Conservation (phyloP, 2,113 vertebrate genomes). For the Procavia capensis region DNA sequence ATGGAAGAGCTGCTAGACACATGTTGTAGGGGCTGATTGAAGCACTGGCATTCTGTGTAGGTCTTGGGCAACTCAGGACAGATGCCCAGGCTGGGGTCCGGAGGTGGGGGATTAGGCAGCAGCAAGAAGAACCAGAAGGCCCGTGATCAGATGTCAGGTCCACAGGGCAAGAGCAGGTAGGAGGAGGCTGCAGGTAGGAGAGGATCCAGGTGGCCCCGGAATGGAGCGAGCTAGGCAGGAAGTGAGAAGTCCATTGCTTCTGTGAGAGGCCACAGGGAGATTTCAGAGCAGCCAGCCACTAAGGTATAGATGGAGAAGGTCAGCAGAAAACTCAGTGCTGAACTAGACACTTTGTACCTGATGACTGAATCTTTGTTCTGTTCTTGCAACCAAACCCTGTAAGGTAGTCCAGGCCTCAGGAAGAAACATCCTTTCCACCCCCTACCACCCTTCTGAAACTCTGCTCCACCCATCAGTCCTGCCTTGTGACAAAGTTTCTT, state of each 20-base stretch:
- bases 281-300: not conserved
- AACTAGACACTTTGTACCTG: not conserved
- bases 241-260: not conserved
- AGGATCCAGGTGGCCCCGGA: not conserved
- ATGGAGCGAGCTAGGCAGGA: not conserved
- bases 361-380: not conserved
- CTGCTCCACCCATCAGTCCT: not conserved
- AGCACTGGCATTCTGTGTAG: not conserved
- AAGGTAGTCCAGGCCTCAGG: not conserved
- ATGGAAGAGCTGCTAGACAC: not conserved
- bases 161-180: not conserved
- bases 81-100: not conserved
- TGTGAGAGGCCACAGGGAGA: not conserved
- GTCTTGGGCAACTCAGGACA: not conserved
- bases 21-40: rapidly evolving
- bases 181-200: not conserved
- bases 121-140: not conserved
- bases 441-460: not conserved
- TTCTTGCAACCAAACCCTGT: not conserved
- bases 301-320: not conserved
- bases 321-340: not conserved
- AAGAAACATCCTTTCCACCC: not conserved
- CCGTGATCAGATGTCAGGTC: not conserved
- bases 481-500: not conserved
- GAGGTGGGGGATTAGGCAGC: not conserved